Evolutionary conservation across 2,797 vertebrate genomes (phyloP).

Genomic region (Halcyon chelicuti): DNA sequence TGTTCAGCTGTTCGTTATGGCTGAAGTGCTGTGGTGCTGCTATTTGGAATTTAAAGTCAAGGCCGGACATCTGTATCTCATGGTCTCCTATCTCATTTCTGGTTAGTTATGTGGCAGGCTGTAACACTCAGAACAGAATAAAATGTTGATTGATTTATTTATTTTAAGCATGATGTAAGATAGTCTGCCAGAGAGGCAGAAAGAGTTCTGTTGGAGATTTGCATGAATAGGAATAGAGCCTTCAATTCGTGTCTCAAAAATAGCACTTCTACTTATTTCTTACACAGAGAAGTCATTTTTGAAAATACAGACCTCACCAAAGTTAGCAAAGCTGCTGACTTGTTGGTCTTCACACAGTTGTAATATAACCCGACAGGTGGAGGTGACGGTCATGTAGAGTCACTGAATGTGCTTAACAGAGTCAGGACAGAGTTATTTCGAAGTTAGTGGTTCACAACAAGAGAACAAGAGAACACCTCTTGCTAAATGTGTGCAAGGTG

Average conservation of each 20-base stretch:
- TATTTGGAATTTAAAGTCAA: neutral
- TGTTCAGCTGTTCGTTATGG: neutral
- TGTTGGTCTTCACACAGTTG: neutral
- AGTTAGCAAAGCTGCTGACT: neutral
- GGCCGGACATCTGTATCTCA: neutral
- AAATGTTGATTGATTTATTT: neutral
- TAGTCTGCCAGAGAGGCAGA: neutral
- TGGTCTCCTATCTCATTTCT: neutral
- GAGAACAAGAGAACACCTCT: rapidly evolving
- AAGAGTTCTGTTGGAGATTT: neutral
- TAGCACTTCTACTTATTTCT: neutral
- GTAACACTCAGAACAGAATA: neutral
- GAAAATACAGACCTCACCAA: neutral
- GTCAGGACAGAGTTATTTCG: neutral
- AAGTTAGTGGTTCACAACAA: neutral
- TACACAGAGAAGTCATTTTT: neutral
- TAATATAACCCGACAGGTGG: neutral
- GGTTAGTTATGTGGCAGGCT: neutral
- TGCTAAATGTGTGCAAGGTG: neutral
- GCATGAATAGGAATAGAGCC: neutral
- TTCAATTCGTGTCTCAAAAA: neutral
- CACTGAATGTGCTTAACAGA: neutral
- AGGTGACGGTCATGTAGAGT: neutral
- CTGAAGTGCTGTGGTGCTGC: neutral
- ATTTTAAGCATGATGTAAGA: neutral